phyloP scores from a whole-genome alignment of 2,113 vertebrate species.

The Oxyruncus cristatus region DNA sequence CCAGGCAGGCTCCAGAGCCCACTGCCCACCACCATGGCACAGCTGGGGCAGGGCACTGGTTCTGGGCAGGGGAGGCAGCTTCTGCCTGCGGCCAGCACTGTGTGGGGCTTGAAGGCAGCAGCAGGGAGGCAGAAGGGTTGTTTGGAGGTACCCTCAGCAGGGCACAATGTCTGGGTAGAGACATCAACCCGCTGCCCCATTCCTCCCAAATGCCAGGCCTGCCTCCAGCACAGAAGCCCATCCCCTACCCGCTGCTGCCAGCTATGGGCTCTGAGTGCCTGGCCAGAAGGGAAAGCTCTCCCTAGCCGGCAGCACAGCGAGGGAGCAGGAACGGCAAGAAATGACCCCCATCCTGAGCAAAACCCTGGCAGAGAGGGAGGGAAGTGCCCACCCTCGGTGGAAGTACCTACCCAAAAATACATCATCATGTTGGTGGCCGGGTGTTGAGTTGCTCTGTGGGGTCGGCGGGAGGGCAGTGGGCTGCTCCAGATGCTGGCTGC shows the following conservation, averaged over 20 bases:
- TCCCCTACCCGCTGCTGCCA: neutral
- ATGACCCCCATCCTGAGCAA: neutral
- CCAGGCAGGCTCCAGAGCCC: neutral
- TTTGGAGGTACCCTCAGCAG: neutral
- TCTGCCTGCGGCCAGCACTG: neutral
- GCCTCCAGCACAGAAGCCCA: neutral
- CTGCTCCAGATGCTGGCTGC: neutral
- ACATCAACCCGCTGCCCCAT: neutral
- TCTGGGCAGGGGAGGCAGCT: neutral
- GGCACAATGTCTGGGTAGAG: neutral
- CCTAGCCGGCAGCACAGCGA: neutral
- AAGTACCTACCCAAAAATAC: conserved; percentile 66
- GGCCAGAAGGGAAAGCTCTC: neutral
- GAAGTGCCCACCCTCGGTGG: neutral
- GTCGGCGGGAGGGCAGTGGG: neutral
- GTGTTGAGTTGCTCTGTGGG: neutral
- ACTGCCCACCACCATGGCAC: neutral
- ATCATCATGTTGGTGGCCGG: conserved; percentile 8
- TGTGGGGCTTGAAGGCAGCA: fast-evolving
- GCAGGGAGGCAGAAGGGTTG: neutral
- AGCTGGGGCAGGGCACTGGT: neutral
- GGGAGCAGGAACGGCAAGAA: neutral
- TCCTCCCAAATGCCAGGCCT: neutral
- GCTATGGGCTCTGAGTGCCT: neutral
- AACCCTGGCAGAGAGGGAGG: neutral